Evolutionary conservation across 2,113 vertebrate genomes (phyloP), one percentile per base, ranked within the genome.

Genomic region (Podarcis raffonei): DNA sequence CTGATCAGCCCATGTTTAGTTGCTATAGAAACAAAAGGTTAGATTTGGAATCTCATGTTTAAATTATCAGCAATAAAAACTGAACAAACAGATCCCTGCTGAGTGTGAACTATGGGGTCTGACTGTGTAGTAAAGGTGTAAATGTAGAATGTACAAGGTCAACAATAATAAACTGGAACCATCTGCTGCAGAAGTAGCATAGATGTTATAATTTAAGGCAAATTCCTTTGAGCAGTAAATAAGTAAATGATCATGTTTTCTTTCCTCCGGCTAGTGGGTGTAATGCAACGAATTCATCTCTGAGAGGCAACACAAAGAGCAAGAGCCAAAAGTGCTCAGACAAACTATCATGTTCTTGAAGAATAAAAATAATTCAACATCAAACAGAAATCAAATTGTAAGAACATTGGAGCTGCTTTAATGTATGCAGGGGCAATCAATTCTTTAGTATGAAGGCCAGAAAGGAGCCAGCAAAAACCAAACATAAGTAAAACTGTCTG

Each of bases 21-120:
- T 96, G 89, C 96, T 95, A 97, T 96, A 94, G 96, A 91, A 97
- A 97, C 96, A 87, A 92, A 9, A 95, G 90, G 89, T 95, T 93
- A 87, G 86, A 94, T 81, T 92, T 93, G 32, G 83, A 92, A 94
- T 86, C 90, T 94, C 87, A 76, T 87, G 88, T 89, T 94, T 93
- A 95, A 95, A 87, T 95, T 96, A 95, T 86, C 81, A 91, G 90
- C 85, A 90, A 92, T 91, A 96, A 97, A 97, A 97, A 86, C 35
- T 13, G 20, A 91, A 93, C 74, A 95, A 91, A 92, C 59, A 94
- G 93, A 95, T 92, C 88, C 89, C 94, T 88, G 92, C 89, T 94
- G 90, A 92, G 84, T 92, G 91, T 90, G 84, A 90, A 72, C 57
- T 89, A 87, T 91, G 92, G 87, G 71, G 81, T 80, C 90, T 90